Evolutionary conservation across 2,113 vertebrate genomes (phyloP).

Genomic region (Pelvicachromis taeniatus): DNA sequence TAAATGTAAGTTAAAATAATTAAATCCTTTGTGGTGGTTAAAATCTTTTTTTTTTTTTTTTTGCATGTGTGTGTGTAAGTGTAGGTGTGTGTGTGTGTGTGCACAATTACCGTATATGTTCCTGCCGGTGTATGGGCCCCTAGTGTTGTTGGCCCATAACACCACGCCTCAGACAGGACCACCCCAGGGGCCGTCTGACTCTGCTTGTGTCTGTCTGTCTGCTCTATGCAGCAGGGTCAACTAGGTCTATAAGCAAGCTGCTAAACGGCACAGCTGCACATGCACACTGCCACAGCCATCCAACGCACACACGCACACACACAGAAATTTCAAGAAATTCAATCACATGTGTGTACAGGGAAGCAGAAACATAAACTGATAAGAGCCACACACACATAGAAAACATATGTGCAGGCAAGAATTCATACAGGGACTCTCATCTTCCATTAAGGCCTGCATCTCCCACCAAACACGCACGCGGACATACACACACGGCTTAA

Average conservation of each 20-base stretch:
- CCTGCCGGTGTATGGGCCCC: slow-evolving; percentile 49
- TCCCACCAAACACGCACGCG: slow-evolving; percentile 18
- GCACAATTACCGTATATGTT: slow-evolving; percentile 50
- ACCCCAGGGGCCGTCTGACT: slow-evolving; percentile 67
- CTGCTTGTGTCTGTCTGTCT: slow-evolving; percentile 58
- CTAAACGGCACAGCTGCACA: slow-evolving; percentile 51
- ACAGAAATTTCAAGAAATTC: neutral
- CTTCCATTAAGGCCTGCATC: slow-evolving; percentile 49
- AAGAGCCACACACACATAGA: slow-evolving; percentile 16
- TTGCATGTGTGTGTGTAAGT: neutral
- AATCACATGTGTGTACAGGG: neutral
- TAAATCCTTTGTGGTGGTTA: neutral
- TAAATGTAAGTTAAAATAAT: neutral
- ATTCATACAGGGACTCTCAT: slow-evolving; percentile 47
- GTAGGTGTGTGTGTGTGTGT: neutral
- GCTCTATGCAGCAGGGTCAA: slow-evolving; percentile 57
- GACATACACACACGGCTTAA: slow-evolving; percentile 59
- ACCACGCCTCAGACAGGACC: slow-evolving; percentile 58
- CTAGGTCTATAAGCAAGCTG: slow-evolving; percentile 53
- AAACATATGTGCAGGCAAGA: slow-evolving; percentile 43
- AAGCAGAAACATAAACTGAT: neutral
- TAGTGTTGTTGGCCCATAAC: slow-evolving; percentile 56
- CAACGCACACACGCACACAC: neutral
- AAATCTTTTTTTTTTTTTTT: neutral
- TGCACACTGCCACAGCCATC: slow-evolving; percentile 25